Evolutionary conservation across 1,140 invertebrate genomes (phyloP).

Genomic region (Drosophila neocordata): DNA sequence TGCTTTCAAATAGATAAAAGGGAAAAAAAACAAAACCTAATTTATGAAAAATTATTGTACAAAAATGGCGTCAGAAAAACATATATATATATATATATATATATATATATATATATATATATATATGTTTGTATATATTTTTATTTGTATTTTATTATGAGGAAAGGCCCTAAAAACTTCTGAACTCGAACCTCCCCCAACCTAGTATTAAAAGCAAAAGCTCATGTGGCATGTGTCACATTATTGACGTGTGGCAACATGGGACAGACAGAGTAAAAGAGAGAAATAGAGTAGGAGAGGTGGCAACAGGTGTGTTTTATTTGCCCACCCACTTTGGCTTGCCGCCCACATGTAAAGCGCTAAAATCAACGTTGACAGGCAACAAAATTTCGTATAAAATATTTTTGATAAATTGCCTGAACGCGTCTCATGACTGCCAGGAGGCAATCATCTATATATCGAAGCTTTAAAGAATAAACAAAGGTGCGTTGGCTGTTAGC

Average conservation of each 20-base stretch:
- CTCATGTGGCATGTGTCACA: constrained; percentile 26
- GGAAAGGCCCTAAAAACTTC: background rate
- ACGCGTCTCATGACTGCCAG: constrained; percentile 8
- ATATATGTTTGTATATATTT: background rate
- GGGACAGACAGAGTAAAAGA: background rate
- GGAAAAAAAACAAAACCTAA: background rate
- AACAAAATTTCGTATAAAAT: constrained; percentile 56
- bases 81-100: too few species aligned
- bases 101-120: background rate
- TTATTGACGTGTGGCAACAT: constrained; percentile 39
- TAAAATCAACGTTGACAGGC: constrained; percentile 77
- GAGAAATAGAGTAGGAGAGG: constrained; percentile 19
- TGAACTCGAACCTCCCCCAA: background rate
- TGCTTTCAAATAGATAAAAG: background rate
- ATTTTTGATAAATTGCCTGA: constrained; percentile 73
- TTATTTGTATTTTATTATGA: constrained; percentile 40
- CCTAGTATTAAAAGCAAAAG: background rate
- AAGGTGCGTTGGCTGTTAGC: too few species aligned
- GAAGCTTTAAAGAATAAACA: constrained; percentile 22
- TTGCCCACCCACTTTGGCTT: constrained; percentile 40
- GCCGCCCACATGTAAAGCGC: constrained; percentile 50
- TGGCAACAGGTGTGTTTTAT: constrained; percentile 76
- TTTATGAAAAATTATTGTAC: background rate
- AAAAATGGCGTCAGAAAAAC: background rate
- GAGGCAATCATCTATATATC: background rate